phyloP scores from a whole-genome alignment of 37 sponge, comb jelly and placozoan genomes.

The Petrosia ficiformis region DNA sequence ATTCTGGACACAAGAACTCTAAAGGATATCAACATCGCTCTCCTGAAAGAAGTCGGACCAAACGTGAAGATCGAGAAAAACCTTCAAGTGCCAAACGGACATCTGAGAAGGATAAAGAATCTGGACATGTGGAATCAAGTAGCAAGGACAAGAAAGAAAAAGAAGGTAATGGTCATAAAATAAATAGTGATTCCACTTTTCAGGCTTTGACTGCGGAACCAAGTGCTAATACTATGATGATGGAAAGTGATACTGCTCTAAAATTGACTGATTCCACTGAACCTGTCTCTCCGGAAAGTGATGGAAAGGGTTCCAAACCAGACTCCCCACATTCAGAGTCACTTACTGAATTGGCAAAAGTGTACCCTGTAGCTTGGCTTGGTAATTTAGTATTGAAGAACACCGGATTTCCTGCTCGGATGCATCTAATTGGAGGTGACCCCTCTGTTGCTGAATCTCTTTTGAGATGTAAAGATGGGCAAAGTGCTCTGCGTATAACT shows the following conservation, averaged over 20 bases:
- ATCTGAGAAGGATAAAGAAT: background rate
- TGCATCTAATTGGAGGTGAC: constrained; percentile 93
- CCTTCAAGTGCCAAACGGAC: background rate
- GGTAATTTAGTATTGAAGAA: constrained; percentile 92
- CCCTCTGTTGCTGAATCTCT: constrained; percentile 71
- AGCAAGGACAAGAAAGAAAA: background rate
- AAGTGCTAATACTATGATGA: background rate
- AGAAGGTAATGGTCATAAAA: background rate
- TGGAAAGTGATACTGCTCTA: constrained; percentile 47
- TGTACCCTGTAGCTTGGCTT: constrained; percentile 88
- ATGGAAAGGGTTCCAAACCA: constrained; percentile 28
- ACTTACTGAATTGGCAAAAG: constrained; percentile 69
- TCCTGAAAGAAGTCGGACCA: background rate
- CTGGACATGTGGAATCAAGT: background rate
- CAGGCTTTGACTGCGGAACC: constrained; percentile 2
- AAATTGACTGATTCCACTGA: constrained; percentile 54
- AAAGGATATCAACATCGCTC: background rate
- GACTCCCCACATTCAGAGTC: constrained; percentile 39
- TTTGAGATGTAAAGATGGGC: constrained; percentile 44
- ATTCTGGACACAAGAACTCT: background rate
- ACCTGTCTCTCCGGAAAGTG: constrained; percentile 33
- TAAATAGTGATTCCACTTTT: background rate
- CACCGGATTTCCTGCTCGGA: constrained; percentile 85
- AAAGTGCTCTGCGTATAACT: constrained; percentile 62
- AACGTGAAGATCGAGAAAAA: background rate